These are phyloP conservation scores for Amphiura filiformis DNA, from an alignment of 35 echinoderm and acorn worm species.

Conservation along the genomic window DNA sequence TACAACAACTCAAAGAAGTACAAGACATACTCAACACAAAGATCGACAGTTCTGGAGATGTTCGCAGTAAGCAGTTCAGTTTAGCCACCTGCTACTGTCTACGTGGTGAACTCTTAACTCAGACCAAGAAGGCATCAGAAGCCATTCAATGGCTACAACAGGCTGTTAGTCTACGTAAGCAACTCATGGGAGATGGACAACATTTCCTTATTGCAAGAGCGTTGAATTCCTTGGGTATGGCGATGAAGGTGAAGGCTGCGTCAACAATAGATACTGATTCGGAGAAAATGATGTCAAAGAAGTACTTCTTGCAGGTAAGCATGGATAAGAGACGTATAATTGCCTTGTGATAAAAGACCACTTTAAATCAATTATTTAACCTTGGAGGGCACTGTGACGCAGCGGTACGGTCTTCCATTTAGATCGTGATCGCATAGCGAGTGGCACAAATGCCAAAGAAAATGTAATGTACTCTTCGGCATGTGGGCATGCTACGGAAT, in stretches of 20 bases:
- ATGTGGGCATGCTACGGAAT: too few species aligned
- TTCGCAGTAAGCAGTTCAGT: not conserved
- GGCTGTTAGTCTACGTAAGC: not conserved
- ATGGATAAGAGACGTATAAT: too few species aligned
- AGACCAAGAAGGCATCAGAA: not conserved
- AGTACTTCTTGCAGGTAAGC: not conserved
- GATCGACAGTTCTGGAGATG: not conserved
- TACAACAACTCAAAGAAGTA: not conserved
- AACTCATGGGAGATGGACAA: not conserved
- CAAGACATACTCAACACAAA: not conserved
- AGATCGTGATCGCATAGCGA: too few species aligned
- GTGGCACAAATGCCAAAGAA: too few species aligned
- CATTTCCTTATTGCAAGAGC: not conserved
- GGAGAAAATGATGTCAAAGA: not conserved
- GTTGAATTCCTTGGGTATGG: not conserved
- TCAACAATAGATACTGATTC: not conserved
- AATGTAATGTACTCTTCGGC: too few species aligned
- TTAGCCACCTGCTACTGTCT: not conserved
- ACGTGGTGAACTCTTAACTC: not conserved
- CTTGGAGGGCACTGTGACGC: too few species aligned
- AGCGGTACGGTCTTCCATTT: too few species aligned
- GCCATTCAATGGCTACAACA: not conserved
- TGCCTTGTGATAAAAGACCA: too few species aligned
- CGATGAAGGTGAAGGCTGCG: not conserved
- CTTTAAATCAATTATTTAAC: too few species aligned